Evolutionary conservation across 2,888 invertebrate species (phyloP), one percentile per base, ranked within the genome.

Genomic region (Chloroclysta siterata): DNA sequence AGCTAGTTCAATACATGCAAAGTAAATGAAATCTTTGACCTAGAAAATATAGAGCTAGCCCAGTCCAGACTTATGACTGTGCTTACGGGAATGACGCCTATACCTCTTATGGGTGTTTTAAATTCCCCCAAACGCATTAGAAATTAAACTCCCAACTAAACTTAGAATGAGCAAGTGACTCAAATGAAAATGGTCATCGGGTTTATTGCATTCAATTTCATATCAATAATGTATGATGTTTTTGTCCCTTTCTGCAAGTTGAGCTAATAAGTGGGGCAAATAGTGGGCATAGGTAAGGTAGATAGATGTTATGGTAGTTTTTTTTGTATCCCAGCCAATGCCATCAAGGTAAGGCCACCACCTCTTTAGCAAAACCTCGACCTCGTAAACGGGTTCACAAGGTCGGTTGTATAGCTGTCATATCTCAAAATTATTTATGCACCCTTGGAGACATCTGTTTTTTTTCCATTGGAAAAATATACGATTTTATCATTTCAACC

Each of bases 341-440:
- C 15, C n/a, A 39, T 15, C 17, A 33, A 29, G 0, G 36, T 11
- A 11, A 14, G 10, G 14, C 22, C n/a, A 22, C 22, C 3, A 22
- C 22, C 14, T 48, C 56, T 11, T 22, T 47, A 14, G 14, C 8
- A 44, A 41, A 29, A 4, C 11, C 15, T 10, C 33, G 56, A 56
- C 56, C 56, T 56, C 22, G 48, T 47, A 6, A 56, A 48, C 48
- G 14, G n/a, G 41, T 48, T 50, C 39, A 39, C 47, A 56, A 56
- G 56, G 48, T 56, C 28, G 6, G 8, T 48, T 8, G 48, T 28
- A 36, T 7, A 55, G 55, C 56, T 55, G 55, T 39, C 29, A 2
- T 14, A 1, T 14, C 41, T 39, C 15, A 36, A 44, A 22, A 10
- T 46, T 11, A 52, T 44, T 44, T 53, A 54, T 15, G 29, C 41